These are phyloP conservation scores for Cherax destructor DNA, from an alignment of 1,140 invertebrate species.

Conservation along the genomic window DNA sequence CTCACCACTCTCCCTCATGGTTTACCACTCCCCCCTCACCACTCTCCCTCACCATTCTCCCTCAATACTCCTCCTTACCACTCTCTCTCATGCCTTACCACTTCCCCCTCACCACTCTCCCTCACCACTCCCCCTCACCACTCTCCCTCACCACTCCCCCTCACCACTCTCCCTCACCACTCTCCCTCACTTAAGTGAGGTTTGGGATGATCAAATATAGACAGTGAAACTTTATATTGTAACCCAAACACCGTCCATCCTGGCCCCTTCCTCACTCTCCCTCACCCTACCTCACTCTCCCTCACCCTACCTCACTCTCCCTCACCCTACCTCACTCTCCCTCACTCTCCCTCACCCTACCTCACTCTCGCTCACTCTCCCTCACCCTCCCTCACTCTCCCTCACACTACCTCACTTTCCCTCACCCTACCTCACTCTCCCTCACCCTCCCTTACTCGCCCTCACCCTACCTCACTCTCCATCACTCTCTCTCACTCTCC, in stretches of 20 bases:
- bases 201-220: background rate
- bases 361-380: background rate
- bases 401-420: too few relatives aligned
- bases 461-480: background rate
- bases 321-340: background rate
- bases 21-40: too few relatives aligned
- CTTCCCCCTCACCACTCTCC: too few relatives aligned
- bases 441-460: background rate
- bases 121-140: too few relatives aligned
- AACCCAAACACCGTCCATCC: background rate
- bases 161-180: too few relatives aligned
- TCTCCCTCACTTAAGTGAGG: background rate
- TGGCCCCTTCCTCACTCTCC: background rate
- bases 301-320: background rate
- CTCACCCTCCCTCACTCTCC: background rate
- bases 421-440: background rate
- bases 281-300: background rate
- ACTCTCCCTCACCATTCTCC: too few relatives aligned
- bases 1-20: too few relatives aligned
- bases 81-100: too few relatives aligned
- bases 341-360: background rate
- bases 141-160: too few relatives aligned
- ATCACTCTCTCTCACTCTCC: background rate
- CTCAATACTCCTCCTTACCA: too few relatives aligned
- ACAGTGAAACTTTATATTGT: background rate